Evolutionary conservation across 2,113 vertebrate species (phyloP).

Genomic region (Scytalopus superciliaris): DNA sequence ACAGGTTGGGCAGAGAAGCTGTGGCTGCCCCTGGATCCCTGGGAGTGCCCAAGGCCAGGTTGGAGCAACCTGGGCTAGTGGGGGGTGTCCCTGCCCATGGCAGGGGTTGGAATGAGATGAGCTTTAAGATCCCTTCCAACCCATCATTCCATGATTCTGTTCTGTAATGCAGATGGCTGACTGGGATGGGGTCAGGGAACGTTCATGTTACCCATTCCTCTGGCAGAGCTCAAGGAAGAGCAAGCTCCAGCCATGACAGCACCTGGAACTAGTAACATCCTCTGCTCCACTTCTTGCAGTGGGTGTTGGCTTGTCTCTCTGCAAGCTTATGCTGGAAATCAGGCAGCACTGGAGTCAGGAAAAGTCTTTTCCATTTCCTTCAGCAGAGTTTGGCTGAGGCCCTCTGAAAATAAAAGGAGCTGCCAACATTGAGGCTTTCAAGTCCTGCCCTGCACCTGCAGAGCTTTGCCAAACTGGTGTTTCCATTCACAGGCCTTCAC

Average conservation of each 20-base stretch:
- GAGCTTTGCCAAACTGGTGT: not conserved
- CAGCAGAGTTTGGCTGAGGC: not conserved
- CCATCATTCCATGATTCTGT: not conserved
- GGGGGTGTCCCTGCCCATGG: not conserved
- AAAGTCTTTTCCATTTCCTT: not conserved
- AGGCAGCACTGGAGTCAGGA: not conserved
- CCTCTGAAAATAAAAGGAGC: not conserved
- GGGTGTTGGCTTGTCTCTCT: not conserved
- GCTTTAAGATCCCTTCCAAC: not conserved
- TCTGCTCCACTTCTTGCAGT: not conserved
- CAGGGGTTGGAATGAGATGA: accelerated
- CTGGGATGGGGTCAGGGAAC: not conserved
- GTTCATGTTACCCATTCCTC: not conserved
- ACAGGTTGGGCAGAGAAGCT: not conserved
- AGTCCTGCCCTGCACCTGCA: not conserved
- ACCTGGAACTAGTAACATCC: not conserved
- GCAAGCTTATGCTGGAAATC: not conserved
- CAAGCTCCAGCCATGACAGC: not conserved
- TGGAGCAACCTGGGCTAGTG: not conserved
- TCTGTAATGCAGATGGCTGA: not conserved
- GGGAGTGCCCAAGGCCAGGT: not conserved
- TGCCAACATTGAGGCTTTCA: not conserved
- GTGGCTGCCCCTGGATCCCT: not conserved
- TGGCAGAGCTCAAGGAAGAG: not conserved
- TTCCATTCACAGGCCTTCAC: not conserved